These are phyloP conservation scores for Neotoxoptera formosana DNA, from an alignment of 1,140 invertebrate genomes.

Conservation along the genomic window DNA sequence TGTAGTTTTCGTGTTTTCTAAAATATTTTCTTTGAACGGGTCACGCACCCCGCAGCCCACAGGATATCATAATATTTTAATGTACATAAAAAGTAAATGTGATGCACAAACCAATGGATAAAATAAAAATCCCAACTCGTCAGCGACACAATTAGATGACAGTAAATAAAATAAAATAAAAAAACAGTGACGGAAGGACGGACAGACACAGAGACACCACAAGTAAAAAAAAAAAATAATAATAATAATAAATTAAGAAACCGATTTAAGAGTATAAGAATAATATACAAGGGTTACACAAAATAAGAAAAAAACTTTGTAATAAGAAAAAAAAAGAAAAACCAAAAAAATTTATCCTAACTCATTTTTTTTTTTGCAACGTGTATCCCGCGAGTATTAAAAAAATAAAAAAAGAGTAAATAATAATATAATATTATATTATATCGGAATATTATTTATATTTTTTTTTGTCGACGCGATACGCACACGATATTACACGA, in stretches of 20 bases:
- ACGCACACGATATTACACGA: not conserved
- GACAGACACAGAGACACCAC: conserved; percentile 48
- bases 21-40: not conserved
- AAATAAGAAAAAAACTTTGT: not conserved
- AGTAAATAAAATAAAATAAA: conserved; percentile 28
- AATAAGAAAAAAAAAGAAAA: not conserved
- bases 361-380: conserved; percentile 42
- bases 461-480: not conserved
- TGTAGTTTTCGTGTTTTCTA: not conserved
- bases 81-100: conserved; percentile 33
- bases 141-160: conserved; percentile 54
- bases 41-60: not conserved
- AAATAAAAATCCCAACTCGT: conserved; percentile 54
- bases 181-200: conserved; percentile 43
- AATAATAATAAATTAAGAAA: conserved; percentile 13
- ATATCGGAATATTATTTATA: not conserved
- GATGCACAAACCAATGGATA: conserved; percentile 57
- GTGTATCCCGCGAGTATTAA: not conserved
- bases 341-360: conserved; percentile 18
- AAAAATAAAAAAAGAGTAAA: not conserved
- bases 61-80: conserved; percentile 21
- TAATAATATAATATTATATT: not conserved
- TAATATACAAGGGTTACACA: conserved; percentile 32
- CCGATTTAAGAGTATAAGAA: not conserved
- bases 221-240: not conserved